Percentiles rank a stretch among this genome's conserved stretches.
phyloP scores from a whole-genome alignment of 2,797 vertebrate species.

The Platalea minor region DNA sequence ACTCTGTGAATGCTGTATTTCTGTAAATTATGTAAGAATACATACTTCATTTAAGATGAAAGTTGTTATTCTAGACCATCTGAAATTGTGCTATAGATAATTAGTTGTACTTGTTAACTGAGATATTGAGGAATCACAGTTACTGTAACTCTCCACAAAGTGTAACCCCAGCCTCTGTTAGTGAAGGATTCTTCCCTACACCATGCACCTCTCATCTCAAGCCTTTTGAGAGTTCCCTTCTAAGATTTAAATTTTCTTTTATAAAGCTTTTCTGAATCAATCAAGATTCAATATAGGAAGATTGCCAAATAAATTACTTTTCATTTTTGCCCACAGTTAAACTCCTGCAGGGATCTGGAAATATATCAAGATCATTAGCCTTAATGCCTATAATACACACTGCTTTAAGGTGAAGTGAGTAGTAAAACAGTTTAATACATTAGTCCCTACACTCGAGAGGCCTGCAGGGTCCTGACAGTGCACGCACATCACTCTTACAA shows the following conservation, averaged over 20 bases:
- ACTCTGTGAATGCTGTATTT: neutral
- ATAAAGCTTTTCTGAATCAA: slow-evolving; percentile 58
- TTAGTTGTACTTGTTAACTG: neutral
- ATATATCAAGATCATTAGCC: slow-evolving; percentile 64
- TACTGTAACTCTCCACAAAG: neutral
- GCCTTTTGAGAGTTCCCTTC: neutral
- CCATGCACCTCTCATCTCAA: neutral
- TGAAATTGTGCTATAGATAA: neutral
- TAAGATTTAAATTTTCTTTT: slow-evolving; percentile 32
- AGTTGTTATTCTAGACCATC: neutral
- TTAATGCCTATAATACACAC: slow-evolving; percentile 46
- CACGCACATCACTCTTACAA: neutral
- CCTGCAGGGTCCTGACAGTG: neutral
- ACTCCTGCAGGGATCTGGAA: slow-evolving; percentile 53
- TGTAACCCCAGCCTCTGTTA: rapidly evolving
- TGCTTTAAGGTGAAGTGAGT: slow-evolving; percentile 21
- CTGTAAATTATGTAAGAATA: neutral
- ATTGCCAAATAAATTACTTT: slow-evolving; percentile 66
- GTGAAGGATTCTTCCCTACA: neutral
- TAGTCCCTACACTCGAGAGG: neutral
- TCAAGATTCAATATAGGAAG: slow-evolving; percentile 43
- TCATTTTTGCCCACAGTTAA: slow-evolving; percentile 53
- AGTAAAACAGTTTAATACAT: slow-evolving; percentile 12
- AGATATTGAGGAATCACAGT: neutral
- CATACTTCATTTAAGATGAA: neutral